Percentiles rank a stretch among this genome's conserved stretches.
phyloP scores from a whole-genome alignment of 2,888 invertebrate genomes.

The Cataglyphis albicans region DNA sequence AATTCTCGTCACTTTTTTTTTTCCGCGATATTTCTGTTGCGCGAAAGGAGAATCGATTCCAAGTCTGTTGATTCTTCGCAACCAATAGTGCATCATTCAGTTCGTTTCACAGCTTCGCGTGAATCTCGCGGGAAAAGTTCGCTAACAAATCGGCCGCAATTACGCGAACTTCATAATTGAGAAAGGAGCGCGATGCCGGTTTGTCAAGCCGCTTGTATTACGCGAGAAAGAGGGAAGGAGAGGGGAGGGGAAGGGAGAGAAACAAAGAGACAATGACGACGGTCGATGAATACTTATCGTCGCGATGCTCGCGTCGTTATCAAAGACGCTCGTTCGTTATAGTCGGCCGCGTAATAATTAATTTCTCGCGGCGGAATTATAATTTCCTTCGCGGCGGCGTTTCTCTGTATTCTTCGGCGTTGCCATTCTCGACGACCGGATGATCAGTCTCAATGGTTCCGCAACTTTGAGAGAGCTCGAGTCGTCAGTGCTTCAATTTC shows the following conservation, averaged over 20 bases:
- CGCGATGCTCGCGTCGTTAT: conserved; percentile 38
- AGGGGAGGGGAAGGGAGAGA: neutral
- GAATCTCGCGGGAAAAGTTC: conserved; percentile 12
- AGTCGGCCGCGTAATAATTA: conserved; percentile 56
- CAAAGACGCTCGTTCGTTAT: conserved; percentile 38
- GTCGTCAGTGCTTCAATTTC: conserved; percentile 47
- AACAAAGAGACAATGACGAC: conserved; percentile 19
- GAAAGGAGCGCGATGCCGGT: conserved; percentile 22
- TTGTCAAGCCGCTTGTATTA: conserved; percentile 39
- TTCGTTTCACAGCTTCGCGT: neutral
- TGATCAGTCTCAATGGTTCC: conserved; percentile 40
- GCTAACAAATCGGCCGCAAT: conserved; percentile 33
- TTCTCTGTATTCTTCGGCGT: conserved; percentile 43
- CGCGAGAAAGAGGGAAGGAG: neutral
- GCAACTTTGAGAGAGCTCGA: conserved; percentile 27
- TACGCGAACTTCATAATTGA: conserved; percentile 48
- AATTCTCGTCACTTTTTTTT: neutral
- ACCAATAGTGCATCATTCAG: neutral
- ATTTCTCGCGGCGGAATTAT: conserved; percentile 55
- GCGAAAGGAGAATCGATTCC: neutral
- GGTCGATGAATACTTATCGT: conserved; percentile 49
- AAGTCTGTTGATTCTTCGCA: conserved; percentile 12
- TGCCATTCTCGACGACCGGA: conserved; percentile 40
- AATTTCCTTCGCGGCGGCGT: conserved; percentile 35
- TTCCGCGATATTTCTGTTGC: neutral